These are phyloP conservation scores for Drosophila baimaii DNA, from an alignment of 1,140 invertebrate genomes.

Conservation along the genomic window DNA sequence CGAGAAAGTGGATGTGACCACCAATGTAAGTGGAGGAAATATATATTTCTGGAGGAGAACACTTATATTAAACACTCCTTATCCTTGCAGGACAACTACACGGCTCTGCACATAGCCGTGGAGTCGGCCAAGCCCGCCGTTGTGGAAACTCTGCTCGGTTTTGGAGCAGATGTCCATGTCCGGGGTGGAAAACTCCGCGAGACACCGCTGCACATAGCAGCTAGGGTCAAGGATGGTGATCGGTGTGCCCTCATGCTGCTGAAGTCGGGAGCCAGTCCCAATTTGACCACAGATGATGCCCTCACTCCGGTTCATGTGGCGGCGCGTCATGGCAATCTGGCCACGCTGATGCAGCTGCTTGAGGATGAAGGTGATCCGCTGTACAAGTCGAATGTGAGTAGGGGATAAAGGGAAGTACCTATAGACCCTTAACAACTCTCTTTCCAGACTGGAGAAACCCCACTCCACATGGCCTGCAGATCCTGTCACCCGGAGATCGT, in stretches of 20 bases:
- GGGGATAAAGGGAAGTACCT: rapidly evolving
- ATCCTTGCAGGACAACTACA: conserved; percentile 95
- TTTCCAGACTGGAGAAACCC: conserved; percentile 95
- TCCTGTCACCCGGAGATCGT: conserved; percentile 95
- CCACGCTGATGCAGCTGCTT: conserved; percentile 92
- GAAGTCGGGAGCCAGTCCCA: conserved; percentile 98
- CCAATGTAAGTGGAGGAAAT: conserved; percentile 89
- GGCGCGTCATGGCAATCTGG: conserved; percentile 93
- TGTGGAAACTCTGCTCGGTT: conserved; percentile 97
- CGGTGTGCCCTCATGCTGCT: conserved; percentile 98
- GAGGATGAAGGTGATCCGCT: conserved; percentile 96
- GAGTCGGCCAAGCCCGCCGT: conserved; percentile 97
- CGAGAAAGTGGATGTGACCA: conserved; percentile 97
- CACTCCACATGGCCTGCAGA: conserved; percentile 94
- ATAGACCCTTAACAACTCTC: neutral
- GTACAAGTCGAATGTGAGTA: conserved; percentile 93
- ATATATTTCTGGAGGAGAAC: neutral
- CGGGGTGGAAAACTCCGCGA: conserved; percentile 94
- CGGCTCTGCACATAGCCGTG: conserved; percentile 99
- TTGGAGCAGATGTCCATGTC: conserved; percentile 98
- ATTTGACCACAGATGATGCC: conserved; percentile 95
- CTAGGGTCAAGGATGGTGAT: conserved; percentile 96
- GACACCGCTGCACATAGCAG: conserved; percentile 97
- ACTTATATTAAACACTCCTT: neutral
- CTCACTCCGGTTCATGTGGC: conserved; percentile 97